Evolutionary conservation across 2,797 vertebrate genomes (phyloP), one percentile per base, ranked within the genome.

Genomic region (Pterois miles): DNA sequence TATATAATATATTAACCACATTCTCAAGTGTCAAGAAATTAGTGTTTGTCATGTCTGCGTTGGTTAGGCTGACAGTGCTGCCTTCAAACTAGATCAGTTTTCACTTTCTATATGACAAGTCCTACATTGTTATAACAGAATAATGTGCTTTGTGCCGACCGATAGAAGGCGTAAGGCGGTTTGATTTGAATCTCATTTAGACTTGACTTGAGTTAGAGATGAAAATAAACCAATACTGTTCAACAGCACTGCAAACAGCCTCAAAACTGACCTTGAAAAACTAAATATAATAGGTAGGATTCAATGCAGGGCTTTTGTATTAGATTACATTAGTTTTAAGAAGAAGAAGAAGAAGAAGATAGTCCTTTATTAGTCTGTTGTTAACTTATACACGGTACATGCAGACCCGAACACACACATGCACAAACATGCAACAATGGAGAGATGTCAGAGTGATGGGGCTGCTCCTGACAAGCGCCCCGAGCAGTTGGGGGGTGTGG

Each of bases 131-230:
- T 60, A 29, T 46, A 48, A 54, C 53, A 74, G 53, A 74, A 71
- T 53, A 70, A 76, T 66, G 18, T 72, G 56, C 70, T 31, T 38
- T 25, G 25, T 43, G 52, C 63, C 62, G 36, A 73, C 33, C 29
- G 40, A 36, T 65, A 2, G n/a, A 53, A 72, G 50, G 36, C 46
- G 48, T 38, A 16, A 40, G 27, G 22, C 46, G 53, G 65, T 65
- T 80, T 76, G 65, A 76, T 74, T 79, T 84, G 65, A 84, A 85
- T 84, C 64, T 84, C 75, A 80, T 82, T 76, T 66, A 56, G 81
- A 81, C 18, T 60, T 31, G 5, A 75, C 36, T 57, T 29, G 40
- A 64, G 46, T 57, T 67, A 22, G 31, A 43, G 43, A 31, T 60
- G 33, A 69, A 82, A 76, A 36, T 69, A 36, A 50, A 74, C 14